Evolutionary conservation across 1,140 invertebrate genomes (phyloP).

Genomic region (Camponotus pennsylvanicus): DNA sequence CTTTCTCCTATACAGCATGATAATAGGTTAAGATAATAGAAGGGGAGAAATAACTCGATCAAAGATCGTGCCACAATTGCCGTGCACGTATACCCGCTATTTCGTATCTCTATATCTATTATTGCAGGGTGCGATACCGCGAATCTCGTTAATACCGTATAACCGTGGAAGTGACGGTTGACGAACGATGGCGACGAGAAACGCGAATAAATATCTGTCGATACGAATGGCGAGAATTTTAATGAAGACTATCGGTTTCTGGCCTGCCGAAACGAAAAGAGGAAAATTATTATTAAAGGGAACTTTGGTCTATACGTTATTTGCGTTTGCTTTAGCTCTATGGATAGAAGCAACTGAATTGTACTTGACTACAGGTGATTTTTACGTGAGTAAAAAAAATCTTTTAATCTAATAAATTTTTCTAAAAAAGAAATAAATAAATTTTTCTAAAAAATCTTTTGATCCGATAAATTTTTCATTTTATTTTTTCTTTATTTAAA

Average conservation of each 20-base stretch:
- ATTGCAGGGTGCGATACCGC: conserved; percentile 30
- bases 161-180: conserved; percentile 1
- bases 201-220: conserved; percentile 41
- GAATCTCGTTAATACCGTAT: conserved; percentile 28
- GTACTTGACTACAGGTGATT: conserved; percentile 45
- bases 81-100: conserved; percentile 2
- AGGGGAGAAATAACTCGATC: conserved; percentile 5
- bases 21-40: conserved; percentile 27
- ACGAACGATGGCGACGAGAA: neutral
- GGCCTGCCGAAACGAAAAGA: conserved; percentile 27
- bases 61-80: conserved; percentile 35
- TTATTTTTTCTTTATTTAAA: neutral
- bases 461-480: too few species aligned
- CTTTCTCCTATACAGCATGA: neutral
- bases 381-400: conserved; percentile 62
- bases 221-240: conserved; percentile 49
- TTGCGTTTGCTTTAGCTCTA: neutral
- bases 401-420: neutral
- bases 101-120: conserved; percentile 32
- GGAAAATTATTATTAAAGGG: conserved; percentile 18
- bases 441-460: too few species aligned
- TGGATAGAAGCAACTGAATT: conserved; percentile 35
- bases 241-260: conserved; percentile 65
- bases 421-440: too few species aligned
- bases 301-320: conserved; percentile 20